Base-by-base conservation (phyloP, 2,888 invertebrate species). In the Lacanobia oleracea region DNA sequence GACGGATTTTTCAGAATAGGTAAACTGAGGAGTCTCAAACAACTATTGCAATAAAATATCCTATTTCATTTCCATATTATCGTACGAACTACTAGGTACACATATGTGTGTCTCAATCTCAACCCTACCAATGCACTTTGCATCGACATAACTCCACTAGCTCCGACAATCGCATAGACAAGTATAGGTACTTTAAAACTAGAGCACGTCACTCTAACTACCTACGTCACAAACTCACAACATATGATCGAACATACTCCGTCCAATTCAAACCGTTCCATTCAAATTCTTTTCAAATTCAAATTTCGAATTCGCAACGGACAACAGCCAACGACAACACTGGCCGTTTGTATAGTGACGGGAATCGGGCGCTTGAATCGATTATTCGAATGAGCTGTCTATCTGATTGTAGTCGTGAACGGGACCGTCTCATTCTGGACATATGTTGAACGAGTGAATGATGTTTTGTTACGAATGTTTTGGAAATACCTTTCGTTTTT, bases 361-460 rank as follows among this genome's bases (percentile, higher is more conserved):
- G 85, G 90, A 90, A 87, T 86, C 87, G 88, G 86, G 83, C 84
- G 86, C 82, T 90, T 86, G 88, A 89, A 92, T 93, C 91, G 93
- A 93, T 93, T 93, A 92, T 91, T 92, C 90, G 90, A 91, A 91
- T 91, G 91, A 92, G 91, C 89, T 91, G 88, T 89, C 90, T 88
- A 92, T 92, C 89, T 88, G 90, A 92, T 93, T 91, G 91, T 89
- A 83, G 86, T 86, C 88, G 87, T 86, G 90, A 86, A 87, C 83
- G 86, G 87, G 83, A 82, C 79, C 80, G 79, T 88, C 88, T 88
- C 85, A 83, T 86, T 88, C 86, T 82, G 77, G 83, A 83, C 82
- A 75, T 86, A 75, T 83, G 83, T 83, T 82, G 81, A 79, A 81
- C 72, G 81, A 83, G 65, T 87, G 86, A 86, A 81, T 77, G 82